Evolutionary conservation across 2,888 invertebrate genomes (phyloP).

Genomic region (Agonopterix heracliana): DNA sequence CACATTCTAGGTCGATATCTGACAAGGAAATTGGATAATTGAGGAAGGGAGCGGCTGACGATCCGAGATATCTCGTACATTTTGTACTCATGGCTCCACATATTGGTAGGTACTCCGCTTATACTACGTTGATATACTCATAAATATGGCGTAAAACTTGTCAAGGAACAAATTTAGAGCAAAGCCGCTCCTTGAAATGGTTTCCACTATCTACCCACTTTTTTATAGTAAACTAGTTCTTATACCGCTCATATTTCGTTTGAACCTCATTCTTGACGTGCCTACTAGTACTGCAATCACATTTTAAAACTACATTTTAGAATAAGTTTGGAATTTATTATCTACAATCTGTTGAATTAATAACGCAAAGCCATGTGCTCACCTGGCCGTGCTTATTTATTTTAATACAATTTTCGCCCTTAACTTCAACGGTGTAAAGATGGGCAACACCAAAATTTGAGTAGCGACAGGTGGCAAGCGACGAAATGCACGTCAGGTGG

Average conservation of each 20-base stretch:
- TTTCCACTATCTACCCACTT: background rate
- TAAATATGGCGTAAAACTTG: too few relatives aligned
- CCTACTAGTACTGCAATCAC: background rate
- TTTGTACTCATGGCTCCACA: background rate
- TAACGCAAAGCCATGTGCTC: too few relatives aligned
- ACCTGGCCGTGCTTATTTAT: too few relatives aligned
- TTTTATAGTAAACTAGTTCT: too few relatives aligned
- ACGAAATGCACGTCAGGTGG: slow-evolving; percentile 34
- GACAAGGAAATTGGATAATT: slow-evolving; percentile 67
- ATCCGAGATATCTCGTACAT: slow-evolving; percentile 4
- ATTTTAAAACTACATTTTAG: too few relatives aligned
- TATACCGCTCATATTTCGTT: too few relatives aligned
- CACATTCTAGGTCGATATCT: slow-evolving; percentile 29
- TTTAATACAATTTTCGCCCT: background rate
- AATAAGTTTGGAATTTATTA: too few relatives aligned
- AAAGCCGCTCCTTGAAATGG: background rate
- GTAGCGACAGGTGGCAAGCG: slow-evolving; percentile 34
- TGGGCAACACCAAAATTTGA: slow-evolving; percentile 8
- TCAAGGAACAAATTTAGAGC: background rate
- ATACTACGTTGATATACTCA: too few relatives aligned
- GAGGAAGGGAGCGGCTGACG: slow-evolving; percentile 59
- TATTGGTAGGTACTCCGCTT: background rate
- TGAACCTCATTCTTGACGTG: background rate
- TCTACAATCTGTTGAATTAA: too few relatives aligned
- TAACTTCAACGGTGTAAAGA: background rate